A percentile compares a stretch with the other conserved stretches of the same genome.
These are phyloP conservation scores for Crotalus tigris DNA, from an alignment of 2,113 vertebrate genomes.

Conservation along the genomic window DNA sequence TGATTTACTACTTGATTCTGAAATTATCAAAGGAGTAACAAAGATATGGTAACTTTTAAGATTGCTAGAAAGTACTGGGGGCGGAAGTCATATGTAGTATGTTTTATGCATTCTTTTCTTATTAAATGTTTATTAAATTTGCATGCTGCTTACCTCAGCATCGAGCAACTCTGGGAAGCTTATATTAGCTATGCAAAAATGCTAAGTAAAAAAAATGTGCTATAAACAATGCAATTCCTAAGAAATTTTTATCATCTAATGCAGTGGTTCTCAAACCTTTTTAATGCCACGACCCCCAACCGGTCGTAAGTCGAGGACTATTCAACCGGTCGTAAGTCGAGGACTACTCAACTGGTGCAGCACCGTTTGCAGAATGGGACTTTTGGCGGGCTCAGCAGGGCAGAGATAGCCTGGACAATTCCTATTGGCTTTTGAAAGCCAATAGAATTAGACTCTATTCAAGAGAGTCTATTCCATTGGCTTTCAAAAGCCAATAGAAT, in stretches of 20 bases:
- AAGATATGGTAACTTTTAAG: background rate
- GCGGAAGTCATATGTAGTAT: background rate
- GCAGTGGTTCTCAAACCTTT: background rate
- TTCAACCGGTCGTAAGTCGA: too few relatives aligned
- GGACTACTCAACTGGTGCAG: too few relatives aligned
- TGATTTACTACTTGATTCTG: background rate
- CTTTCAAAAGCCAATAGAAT: too few relatives aligned
- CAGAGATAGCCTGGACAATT: too few relatives aligned
- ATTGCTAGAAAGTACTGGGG: background rate
- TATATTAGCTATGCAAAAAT: background rate
- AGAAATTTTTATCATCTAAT: slow-evolving; percentile 22
- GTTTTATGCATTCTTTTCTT: background rate
- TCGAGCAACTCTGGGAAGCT: background rate
- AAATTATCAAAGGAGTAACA: background rate
- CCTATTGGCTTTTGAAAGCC: too few relatives aligned
- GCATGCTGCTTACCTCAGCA: background rate
- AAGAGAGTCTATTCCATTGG: too few relatives aligned
- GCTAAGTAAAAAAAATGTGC: background rate
- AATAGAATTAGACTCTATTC: too few relatives aligned
- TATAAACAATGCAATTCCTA: slow-evolving; percentile 34
- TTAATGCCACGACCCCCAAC: too few relatives aligned
- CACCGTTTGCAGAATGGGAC: too few relatives aligned
- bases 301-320: too few relatives aligned
- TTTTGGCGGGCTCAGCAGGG: too few relatives aligned
- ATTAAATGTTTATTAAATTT: background rate